phyloP scores from a whole-genome alignment of 2,797 vertebrate species.

The Chaetodon trifasciatus region DNA sequence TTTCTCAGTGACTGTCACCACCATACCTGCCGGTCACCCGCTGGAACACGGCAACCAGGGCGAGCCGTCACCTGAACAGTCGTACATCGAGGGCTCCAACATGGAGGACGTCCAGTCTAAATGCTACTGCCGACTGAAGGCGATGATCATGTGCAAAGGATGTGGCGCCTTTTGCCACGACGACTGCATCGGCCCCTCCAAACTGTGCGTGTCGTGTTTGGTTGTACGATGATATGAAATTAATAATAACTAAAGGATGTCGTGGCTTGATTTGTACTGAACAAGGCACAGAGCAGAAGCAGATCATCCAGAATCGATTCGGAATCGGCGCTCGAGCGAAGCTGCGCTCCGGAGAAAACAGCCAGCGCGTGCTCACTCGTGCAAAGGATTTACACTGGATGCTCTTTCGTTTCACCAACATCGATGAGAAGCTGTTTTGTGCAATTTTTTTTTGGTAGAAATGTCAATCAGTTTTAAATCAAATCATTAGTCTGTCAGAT shows the following conservation, averaged over 20 bases:
- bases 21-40: conserved; percentile 91
- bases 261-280: conserved; percentile 28
- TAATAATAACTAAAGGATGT: background rate
- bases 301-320: conserved; percentile 41
- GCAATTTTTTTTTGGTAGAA: conserved; percentile 70
- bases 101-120: conserved; percentile 92
- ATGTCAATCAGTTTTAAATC: conserved; percentile 73
- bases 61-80: conserved; percentile 88
- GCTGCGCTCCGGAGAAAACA: conserved; percentile 20
- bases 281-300: conserved; percentile 42
- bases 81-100: conserved; percentile 87
- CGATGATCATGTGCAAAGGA: conserved; percentile 99
- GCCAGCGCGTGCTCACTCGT: conserved; percentile 41
- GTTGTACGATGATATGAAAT: conserved; percentile 90
- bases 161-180: conserved; percentile 99
- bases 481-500: conserved; percentile 88
- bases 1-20: conserved; percentile 97
- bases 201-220: conserved; percentile 97
- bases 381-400: conserved; percentile 76
- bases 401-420: conserved; percentile 57
- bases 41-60: conserved; percentile 79
- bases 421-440: conserved; percentile 60
- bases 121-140: conserved; percentile 98
- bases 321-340: conserved; percentile 22
- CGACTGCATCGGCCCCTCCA: conserved; percentile 98